Evolutionary conservation across 2,797 vertebrate species (phyloP).

Genomic region (Lindbergichthys nudifrons): DNA sequence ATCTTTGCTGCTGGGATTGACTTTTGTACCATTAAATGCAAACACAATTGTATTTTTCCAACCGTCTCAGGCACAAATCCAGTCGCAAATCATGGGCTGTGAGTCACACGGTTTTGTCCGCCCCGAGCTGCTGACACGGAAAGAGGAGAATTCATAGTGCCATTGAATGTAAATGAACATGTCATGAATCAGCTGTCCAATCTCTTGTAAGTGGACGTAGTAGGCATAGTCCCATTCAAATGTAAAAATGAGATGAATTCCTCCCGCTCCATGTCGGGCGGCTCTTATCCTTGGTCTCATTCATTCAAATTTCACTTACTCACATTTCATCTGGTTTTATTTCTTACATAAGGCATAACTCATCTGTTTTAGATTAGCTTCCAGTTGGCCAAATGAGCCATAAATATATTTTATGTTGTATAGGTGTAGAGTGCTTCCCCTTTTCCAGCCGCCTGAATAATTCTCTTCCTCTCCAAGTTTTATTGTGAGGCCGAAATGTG

Average conservation of each 20-base stretch:
- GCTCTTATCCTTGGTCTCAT: constrained; percentile 40
- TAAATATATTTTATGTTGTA: constrained; percentile 69
- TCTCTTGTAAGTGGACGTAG: constrained; percentile 47
- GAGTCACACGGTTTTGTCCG: constrained; percentile 2
- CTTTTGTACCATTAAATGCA: constrained; percentile 6
- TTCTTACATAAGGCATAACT: constrained; percentile 60
- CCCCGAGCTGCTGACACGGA: not conserved
- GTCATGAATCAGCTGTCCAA: constrained; percentile 57
- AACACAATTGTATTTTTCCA: not conserved
- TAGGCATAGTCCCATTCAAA: constrained; percentile 9
- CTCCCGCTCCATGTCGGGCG: constrained; percentile 9
- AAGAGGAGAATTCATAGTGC: constrained; percentile 34
- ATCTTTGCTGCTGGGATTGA: not conserved
- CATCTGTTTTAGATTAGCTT: constrained; percentile 70
- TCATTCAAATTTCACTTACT: constrained; percentile 37
- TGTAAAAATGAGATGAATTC: constrained; percentile 30
- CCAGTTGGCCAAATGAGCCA: constrained; percentile 63
- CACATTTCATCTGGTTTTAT: constrained; percentile 65
- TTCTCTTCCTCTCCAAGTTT: constrained; percentile 51
- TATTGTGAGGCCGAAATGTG: constrained; percentile 53
- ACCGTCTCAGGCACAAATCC: constrained; percentile 2
- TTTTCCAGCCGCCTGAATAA: constrained; percentile 60
- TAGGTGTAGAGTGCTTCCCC: constrained; percentile 40
- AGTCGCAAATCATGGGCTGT: constrained; percentile 9
- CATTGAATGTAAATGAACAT: constrained; percentile 41